A percentile compares a stretch with the other conserved stretches of the same genome.
Conservation (phyloP, 2,113 vertebrate genomes). For the Pterocles orientalis region DNA sequence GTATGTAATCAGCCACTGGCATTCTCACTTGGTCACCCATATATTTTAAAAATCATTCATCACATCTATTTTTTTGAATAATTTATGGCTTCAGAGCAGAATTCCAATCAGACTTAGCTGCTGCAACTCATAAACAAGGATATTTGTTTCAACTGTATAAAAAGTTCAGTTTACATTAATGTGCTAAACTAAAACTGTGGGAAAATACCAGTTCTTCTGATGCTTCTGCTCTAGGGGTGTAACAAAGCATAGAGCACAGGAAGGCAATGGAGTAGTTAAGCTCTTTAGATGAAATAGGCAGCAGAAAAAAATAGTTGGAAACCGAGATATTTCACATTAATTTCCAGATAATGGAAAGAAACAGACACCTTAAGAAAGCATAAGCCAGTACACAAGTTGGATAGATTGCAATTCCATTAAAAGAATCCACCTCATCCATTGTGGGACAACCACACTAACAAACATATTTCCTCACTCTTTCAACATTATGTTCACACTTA, state of each 20-base stretch:
- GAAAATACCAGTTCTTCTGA: background rate
- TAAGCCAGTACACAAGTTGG: background rate
- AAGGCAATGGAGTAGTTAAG: background rate
- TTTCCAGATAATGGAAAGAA: background rate
- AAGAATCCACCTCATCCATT: background rate
- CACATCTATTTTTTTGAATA: background rate
- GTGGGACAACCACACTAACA: background rate
- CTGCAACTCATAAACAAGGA: background rate
- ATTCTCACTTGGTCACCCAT: slow-evolving; percentile 1
- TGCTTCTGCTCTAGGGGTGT: background rate
- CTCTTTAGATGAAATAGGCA: background rate
- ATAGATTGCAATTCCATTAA: background rate
- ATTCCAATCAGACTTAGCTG: background rate
- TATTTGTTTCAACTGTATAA: background rate
- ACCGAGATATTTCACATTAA: background rate
- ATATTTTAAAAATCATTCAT: slow-evolving; percentile 16
- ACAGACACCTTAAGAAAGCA: background rate
- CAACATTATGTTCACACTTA: background rate
- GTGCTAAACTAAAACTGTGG: background rate
- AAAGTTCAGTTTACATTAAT: background rate
- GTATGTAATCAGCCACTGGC: background rate
- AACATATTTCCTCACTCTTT: fast-evolving
- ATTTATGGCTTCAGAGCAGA: background rate
- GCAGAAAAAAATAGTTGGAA: background rate
- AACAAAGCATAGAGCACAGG: background rate